phyloP scores from a whole-genome alignment of 1,140 invertebrate genomes.

The Drosophila rufa region DNA sequence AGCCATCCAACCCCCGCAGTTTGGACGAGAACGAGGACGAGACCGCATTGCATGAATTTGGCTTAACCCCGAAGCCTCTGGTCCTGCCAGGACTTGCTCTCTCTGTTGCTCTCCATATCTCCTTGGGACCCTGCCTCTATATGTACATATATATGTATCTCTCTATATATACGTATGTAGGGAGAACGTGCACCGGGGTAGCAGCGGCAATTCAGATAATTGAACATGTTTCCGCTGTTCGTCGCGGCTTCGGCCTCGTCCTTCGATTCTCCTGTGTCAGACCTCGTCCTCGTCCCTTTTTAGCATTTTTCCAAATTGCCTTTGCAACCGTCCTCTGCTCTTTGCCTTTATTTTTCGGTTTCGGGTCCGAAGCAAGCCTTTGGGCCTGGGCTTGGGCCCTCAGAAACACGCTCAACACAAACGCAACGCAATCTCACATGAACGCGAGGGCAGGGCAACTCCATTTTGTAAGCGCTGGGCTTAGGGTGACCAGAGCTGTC shows the following conservation, averaged over 20 bases:
- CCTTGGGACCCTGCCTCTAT: neutral
- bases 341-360: slow-evolving; percentile 32
- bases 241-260: slow-evolving; percentile 39
- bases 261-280: slow-evolving; percentile 29
- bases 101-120: slow-evolving; percentile 26
- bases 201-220: slow-evolving; percentile 66
- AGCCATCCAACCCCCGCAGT: slow-evolving; percentile 10
- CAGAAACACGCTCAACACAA: slow-evolving; percentile 33
- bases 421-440: slow-evolving; percentile 17
- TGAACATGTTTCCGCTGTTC: slow-evolving; percentile 75
- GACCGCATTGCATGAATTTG: slow-evolving; percentile 65
- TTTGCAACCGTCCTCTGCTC: slow-evolving; percentile 29
- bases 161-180: slow-evolving; percentile 4
- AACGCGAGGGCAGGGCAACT: slow-evolving; percentile 49
- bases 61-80: slow-evolving; percentile 57
- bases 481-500: slow-evolving; percentile 72
- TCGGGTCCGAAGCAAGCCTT: slow-evolving; percentile 45
- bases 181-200: slow-evolving; percentile 47
- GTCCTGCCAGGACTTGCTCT: slow-evolving; percentile 24
- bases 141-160: slow-evolving; percentile 12
- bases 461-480: slow-evolving; percentile 68
- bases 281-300: slow-evolving; percentile 54
- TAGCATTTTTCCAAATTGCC: slow-evolving; percentile 71
- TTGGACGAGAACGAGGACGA: slow-evolving; percentile 38
- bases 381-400: slow-evolving; percentile 32